phyloP scores from a whole-genome alignment of 2,797 vertebrate genomes.

The Clarias pachynema region DNA sequence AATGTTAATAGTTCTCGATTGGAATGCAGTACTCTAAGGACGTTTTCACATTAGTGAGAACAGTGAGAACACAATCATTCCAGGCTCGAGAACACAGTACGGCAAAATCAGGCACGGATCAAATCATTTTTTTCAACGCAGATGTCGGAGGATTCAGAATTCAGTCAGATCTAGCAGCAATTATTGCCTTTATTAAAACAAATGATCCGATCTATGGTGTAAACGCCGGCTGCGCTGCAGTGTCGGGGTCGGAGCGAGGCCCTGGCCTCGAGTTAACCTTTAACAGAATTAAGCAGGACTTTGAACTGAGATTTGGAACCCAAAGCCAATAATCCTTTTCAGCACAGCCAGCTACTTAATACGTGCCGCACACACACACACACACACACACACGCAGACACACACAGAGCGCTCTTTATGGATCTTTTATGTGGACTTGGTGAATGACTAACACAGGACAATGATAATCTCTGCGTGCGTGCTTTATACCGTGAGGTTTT shows the following conservation, averaged over 20 bases:
- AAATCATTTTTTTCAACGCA: not conserved
- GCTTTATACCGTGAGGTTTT: not conserved
- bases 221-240: not conserved
- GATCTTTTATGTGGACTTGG: not conserved
- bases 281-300: slow-evolving; percentile 46
- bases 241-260: not conserved
- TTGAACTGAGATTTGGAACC: slow-evolving; percentile 35
- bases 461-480: not conserved
- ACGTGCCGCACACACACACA: not conserved
- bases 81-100: too few species aligned
- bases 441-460: not conserved
- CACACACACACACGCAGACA: not conserved
- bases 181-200: not conserved
- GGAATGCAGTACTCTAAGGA: not conserved
- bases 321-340: slow-evolving; percentile 12
- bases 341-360: slow-evolving; percentile 6
- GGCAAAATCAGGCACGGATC: too few species aligned
- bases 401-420: not conserved
- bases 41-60: not conserved
- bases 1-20: not conserved
- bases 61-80: too few species aligned
- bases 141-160: not conserved
- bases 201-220: not conserved
- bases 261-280: slow-evolving; percentile 38
- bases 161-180: not conserved